Base-by-base conservation (phyloP, 2,797 vertebrate genomes). In the Taeniopygia guttata region DNA sequence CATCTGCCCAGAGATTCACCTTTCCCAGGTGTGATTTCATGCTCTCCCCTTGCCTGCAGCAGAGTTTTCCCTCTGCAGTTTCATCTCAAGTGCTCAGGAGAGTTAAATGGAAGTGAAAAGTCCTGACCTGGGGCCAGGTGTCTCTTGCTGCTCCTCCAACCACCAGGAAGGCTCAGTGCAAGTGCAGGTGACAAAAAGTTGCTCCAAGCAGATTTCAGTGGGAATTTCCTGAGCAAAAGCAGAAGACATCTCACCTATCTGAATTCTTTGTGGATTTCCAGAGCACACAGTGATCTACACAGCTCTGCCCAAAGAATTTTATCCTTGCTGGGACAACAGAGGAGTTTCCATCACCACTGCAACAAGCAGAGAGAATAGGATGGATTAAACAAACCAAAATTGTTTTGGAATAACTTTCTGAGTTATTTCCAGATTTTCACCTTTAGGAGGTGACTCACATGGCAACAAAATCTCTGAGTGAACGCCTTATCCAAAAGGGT, bases 201-300 rank as follows among this genome's bases (percentile, higher is more conserved):
- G 78, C 16, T 45, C 55, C 55, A 32, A 63, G 3, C 29, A 21
- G 7, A 9, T 10, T 40, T 26, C 56, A 46, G 2, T 6, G 46
- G 38, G 74, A 78, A 78, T 58, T 18, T 26, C 77, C 69, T 20
- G 6, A 73, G 36, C 16, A 55, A 60, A 52, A 54, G 54, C 63
- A 92, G 25, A 34, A 62, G 9, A 17, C 19, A 38, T 11, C 74
- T 72, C 55, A 15, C 38, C 8, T 42, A 5, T 7, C 29, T 32
- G 36, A 66, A 20, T 30, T 59, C 6, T 23, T 22, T 10, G n/a
- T 9, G 29, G 11, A 11, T 70, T 74, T 74, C 55, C 62, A 42
- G 54, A 11, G 0, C 17, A 22, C 30, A 22, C 9, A 18, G 8
- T 9, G 16, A 30, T 7, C 8, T 2, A 19, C 26, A 5, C 7